A percentile compares a stretch with the other conserved stretches of the same genome.
These are phyloP conservation scores for Lasiurus cinereus DNA, from an alignment of 2,113 vertebrate species.

Conservation along the genomic window DNA sequence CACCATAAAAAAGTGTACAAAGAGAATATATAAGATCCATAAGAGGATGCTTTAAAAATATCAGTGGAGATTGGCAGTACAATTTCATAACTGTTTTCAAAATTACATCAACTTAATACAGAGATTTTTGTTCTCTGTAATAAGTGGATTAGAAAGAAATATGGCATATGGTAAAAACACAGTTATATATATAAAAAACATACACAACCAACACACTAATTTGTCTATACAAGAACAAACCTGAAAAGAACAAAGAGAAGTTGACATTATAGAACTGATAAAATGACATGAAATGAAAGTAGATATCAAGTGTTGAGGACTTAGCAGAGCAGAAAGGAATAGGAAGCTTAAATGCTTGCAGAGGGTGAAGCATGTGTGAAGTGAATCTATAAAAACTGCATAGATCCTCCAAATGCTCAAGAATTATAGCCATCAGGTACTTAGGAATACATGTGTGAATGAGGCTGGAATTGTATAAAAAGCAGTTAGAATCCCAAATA, in stretches of 20 bases:
- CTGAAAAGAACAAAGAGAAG: neutral
- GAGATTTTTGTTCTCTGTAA: neutral
- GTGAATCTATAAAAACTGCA: neutral
- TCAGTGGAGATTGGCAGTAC: neutral
- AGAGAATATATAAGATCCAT: neutral
- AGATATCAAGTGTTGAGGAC: neutral
- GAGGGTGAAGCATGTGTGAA: neutral
- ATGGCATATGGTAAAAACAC: neutral
- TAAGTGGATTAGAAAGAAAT: constrained; percentile 6
- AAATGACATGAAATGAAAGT: neutral
- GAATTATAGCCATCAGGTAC: neutral
- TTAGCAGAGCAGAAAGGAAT: neutral
- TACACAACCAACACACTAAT: neutral
- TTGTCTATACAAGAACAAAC: neutral
- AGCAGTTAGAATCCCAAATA: neutral
- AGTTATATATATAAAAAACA: neutral
- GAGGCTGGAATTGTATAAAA: neutral
- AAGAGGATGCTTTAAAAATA: neutral
- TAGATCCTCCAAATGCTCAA: neutral
- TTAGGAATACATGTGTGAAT: neutral
- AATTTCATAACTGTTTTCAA: constrained; percentile 15
- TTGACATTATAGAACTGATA: neutral
- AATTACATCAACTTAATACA: neutral
- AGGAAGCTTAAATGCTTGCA: neutral
- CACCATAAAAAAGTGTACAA: constrained; percentile 27